These are phyloP conservation scores for Bungarus multicinctus DNA, from an alignment of 2,113 vertebrate species.

Conservation along the genomic window DNA sequence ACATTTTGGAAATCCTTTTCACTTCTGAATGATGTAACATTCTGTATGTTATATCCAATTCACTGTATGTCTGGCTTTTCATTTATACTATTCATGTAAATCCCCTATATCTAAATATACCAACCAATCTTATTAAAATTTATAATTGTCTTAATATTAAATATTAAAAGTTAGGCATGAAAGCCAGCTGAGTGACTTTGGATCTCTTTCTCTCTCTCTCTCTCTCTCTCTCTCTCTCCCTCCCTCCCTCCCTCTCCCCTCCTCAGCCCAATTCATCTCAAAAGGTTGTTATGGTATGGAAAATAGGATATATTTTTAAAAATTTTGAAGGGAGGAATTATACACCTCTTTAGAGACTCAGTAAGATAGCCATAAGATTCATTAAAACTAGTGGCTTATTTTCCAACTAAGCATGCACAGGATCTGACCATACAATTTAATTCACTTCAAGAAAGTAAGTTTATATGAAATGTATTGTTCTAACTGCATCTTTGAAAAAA, in stretches of 20 bases:
- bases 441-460: background rate
- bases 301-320: background rate
- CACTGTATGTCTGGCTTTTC: conserved; percentile 11
- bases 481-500: conserved; percentile 28
- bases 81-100: background rate
- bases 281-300: background rate
- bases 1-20: conserved; percentile 45
- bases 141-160: background rate
- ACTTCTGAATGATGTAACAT: conserved; percentile 23
- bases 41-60: conserved; percentile 29
- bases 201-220: background rate
- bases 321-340: background rate
- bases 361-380: rapidly evolving
- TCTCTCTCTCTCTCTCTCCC: background rate
- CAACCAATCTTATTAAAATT: background rate
- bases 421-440: background rate
- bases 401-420: background rate
- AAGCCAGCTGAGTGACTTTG: background rate
- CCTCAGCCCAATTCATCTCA: background rate
- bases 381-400: background rate
- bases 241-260: too few relatives aligned
- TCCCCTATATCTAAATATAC: background rate
- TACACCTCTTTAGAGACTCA: background rate
- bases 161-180: background rate
- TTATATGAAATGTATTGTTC: conserved; percentile 7